Evolutionary conservation across 2,113 vertebrate species (phyloP).

Genomic region (Pycnonotus jocosus): DNA sequence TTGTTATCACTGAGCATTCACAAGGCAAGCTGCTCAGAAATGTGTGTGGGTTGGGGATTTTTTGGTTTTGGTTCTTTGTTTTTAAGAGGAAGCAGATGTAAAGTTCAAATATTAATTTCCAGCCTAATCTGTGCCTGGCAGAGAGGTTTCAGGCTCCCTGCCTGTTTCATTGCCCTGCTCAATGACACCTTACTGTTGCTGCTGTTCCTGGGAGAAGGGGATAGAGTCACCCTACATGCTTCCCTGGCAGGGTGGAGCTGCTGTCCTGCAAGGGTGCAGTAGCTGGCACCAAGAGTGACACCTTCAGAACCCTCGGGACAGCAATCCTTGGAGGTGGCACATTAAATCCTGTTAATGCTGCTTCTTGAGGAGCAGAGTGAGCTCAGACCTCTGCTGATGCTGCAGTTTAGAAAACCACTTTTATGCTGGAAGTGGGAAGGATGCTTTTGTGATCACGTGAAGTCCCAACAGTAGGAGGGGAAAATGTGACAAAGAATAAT

Average conservation of each 20-base stretch:
- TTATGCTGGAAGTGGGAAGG: neutral
- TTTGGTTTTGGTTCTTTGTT: neutral
- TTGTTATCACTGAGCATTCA: neutral
- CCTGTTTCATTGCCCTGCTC: neutral
- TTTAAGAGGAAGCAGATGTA: neutral
- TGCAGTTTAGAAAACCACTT: neutral
- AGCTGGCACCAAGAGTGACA: neutral
- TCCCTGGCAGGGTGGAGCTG: neutral
- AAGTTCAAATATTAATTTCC: neutral
- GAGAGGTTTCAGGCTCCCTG: neutral
- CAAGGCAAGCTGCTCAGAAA: neutral
- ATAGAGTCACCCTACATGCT: fast-evolving
- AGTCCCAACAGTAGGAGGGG: neutral
- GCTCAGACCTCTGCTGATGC: neutral
- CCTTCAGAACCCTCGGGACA: neutral
- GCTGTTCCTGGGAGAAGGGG: neutral
- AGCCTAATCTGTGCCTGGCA: neutral
- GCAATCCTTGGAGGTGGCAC: neutral
- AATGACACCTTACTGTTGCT: neutral
- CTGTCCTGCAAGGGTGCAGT: neutral
- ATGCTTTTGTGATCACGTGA: neutral
- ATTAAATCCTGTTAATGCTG: neutral
- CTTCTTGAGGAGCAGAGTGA: neutral
- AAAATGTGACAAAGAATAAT: slow-evolving; percentile 9
- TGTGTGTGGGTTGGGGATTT: neutral